Evolutionary conservation across 2,888 invertebrate genomes (phyloP), one percentile per base, ranked within the genome.

Genomic region (Lochmaea crataegi): DNA sequence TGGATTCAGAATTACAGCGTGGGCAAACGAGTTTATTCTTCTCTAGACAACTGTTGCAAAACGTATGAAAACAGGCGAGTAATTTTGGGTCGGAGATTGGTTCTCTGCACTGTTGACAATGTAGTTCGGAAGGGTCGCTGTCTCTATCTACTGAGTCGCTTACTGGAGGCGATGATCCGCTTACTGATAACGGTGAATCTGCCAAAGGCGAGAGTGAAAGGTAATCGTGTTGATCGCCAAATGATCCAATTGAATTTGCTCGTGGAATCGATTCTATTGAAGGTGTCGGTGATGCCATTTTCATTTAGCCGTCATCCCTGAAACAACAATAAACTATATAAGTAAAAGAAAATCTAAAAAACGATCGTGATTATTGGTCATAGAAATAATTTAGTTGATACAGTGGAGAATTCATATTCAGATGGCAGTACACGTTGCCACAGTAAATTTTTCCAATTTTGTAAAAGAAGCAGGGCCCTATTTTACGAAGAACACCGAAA

Each of bases 221-320:
- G 86, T 93, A 92, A 87, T 94, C 94, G 88, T 91, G 91, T 87
- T 93, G 93, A 88, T 94, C 94, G 81, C 90, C 89, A 87, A 93
- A 92, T 85, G 95, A 95, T 90, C 95, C 95, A 90, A 95, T 93
- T 86, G 95, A 95, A 90, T 94, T 95, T 89, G 94, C 94, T 91
- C 94, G 93, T 87, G 94, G 93, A 89, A 94, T 91, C 89, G 96
- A 96, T 91, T 96, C 96, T 90, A 96, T 90, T 89, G 96, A 96
- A 89, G 95, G 95, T 90, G 96, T 95, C 85, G 91, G 91, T 89
- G 96, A 95, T 91, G 95, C 96, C 96, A 96, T 95, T 92, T 94
- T 94, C 93, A 94, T 90, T 93, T 92, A 92, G 92, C 93, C 93
- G 91, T 93, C 93, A 93, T 93, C 93, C 93, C 93, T 93, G 91